Evolutionary conservation across 2,797 vertebrate genomes (phyloP), one percentile per base, ranked within the genome.

Genomic region (Chelmon rostratus): DNA sequence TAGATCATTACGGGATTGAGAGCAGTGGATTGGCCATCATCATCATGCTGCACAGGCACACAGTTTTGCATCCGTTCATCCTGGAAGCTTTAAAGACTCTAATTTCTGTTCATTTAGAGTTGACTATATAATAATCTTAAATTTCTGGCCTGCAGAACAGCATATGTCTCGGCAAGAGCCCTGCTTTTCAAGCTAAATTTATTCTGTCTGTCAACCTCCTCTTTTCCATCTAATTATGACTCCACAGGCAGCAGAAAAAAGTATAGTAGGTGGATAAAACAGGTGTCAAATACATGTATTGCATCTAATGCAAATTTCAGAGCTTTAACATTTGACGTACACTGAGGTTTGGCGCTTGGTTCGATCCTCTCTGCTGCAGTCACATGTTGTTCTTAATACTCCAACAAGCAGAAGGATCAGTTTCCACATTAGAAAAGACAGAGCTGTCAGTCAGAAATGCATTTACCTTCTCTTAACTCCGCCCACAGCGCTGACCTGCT

Each of bases 1-100:
- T 93, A 91, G 92, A 94, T 92, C 91, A 90, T 92, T 92, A 88
- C 86, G 89, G 83, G 86, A 82, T 69, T 80, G 84, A 86, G 85
- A 90, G 89, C 65, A 35, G 88, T 11, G 82, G 80, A 89, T 86
- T 91, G 91, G 86, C 89, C 86, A 64, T 87, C 54, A 71, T 73
- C 81, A 68, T 79, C 68, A 57, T 50, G 71, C 78, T 84, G 73
- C 84, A 83, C 72, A 80, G 73, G 40, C 74, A 81, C 68, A 78
- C 62, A 4, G 73, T 87, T 81, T 88, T 80, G 25, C 63, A 76
- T 52, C 46, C 44, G 46, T 76, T 85, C 6, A 6, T 74, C 31
- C 35, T 59, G 13, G 31, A 50, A 72, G 58, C 61, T 81, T 79
- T 78, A 42, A 76, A 64, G 52, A 50, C 42, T 73, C 42, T 52